Evolutionary conservation across 2,888 invertebrate genomes (phyloP), one percentile per base, ranked within the genome.

Genomic region (Philaethria dido): DNA sequence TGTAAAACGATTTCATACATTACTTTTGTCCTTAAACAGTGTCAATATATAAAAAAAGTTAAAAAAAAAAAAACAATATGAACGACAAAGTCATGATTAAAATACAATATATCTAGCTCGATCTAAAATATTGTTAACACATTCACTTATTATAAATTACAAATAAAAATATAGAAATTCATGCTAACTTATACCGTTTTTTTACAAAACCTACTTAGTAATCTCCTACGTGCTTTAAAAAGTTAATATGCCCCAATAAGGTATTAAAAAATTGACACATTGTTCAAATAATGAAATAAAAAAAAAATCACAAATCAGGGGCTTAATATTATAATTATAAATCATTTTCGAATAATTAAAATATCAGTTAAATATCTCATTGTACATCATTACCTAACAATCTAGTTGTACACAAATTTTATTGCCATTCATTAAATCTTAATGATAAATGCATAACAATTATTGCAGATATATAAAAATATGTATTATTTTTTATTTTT

Each of bases 141-240:
- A 80, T 78, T 74, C 77, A 70, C 66, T 69, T 73, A 80, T 79
- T 78, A 52, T 64, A 45, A 64, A 79, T 73, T 72, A 82, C 74
- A 86, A 83, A 83, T 83, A 80, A 80, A 80, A 85, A 82, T 80
- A 82, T 80, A 80, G 64, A 81, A 81, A 84, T 80, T 81, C 80
- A 82, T 73, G 75, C 85, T 89, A 85, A 86, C 80, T 82, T 88
- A 88, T 85, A 81, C 25, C 9, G 8, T 16, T 86, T 84, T 84
- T 84, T 86, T 75, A 74, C 61, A 73, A 72, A 72, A 72, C 72
- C 73, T 79, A 82, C 74, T 76, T 79, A 83, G 72, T 77, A 77
- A 79, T 83, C 78, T 75, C 74, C 75, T 82, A 84, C 72, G 64
- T 57, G 75, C 70, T 74, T 78, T 57, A 57, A 76, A 74, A 82